phyloP scores from a whole-genome alignment of 2,888 invertebrate species.

The Cataglyphis altisquamis region DNA sequence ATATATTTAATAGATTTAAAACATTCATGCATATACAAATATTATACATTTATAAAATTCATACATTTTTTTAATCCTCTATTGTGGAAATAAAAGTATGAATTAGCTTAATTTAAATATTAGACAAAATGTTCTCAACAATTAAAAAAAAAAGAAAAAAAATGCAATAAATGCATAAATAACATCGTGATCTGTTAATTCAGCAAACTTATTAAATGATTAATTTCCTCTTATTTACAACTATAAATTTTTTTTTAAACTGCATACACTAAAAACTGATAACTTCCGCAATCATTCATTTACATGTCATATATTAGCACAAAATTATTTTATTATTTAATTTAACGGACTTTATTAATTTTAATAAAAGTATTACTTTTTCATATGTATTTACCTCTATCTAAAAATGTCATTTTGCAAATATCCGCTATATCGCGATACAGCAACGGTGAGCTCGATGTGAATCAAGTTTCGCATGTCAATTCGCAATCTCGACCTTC shows the following conservation, averaged over 20 bases:
- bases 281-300: not conserved
- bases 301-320: not conserved
- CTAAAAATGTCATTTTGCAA: not conserved
- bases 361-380: not conserved
- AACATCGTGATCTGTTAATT: not conserved
- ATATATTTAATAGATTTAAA: not conserved
- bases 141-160: not conserved
- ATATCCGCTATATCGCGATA: not conserved
- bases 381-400: not conserved
- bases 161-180: not conserved
- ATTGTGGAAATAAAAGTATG: not conserved
- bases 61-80: not conserved
- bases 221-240: not conserved
- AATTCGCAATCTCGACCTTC: conserved; percentile 44
- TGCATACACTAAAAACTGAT: not conserved
- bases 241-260: not conserved
- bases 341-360: conserved; percentile 7
- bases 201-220: not conserved
- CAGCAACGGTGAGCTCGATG: conserved; percentile 2
- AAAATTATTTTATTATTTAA: conserved; percentile 9
- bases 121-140: not conserved
- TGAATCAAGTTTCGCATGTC: conserved; percentile 51
- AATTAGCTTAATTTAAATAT: not conserved
- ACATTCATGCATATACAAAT: conserved; percentile 12
- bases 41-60: not conserved